A percentile compares a stretch with the other conserved stretches of the same genome.
Conservation (phyloP, 2,888 invertebrate genomes). For the Microchrysa polita region DNA sequence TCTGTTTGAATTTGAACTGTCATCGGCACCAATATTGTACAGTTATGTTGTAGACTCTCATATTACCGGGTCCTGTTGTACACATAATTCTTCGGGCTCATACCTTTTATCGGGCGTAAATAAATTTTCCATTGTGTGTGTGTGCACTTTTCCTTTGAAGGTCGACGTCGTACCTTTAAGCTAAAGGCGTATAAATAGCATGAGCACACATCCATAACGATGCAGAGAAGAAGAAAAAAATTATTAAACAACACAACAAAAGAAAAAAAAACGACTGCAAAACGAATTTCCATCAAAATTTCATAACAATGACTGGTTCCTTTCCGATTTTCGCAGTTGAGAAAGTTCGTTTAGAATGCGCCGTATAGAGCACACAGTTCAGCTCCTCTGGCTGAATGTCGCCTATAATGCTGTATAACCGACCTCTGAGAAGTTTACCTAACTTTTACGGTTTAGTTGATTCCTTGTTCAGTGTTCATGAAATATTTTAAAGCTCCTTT, state of each 20-base stretch:
- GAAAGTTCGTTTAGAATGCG: neutral
- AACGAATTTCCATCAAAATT: slow-evolving; percentile 38
- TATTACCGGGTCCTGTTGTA: slow-evolving; percentile 16
- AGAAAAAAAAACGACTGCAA: too few relatives aligned
- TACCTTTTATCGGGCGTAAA: neutral
- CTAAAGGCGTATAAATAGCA: slow-evolving; percentile 21
- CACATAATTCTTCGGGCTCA: neutral
- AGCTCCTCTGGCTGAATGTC: neutral
- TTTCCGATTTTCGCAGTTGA: neutral
- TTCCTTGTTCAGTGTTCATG: neutral
- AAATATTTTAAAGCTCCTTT: slow-evolving; percentile 32
- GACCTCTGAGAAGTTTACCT: neutral
- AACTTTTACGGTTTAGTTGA: slow-evolving; percentile 23
- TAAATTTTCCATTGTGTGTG: slow-evolving; percentile 26
- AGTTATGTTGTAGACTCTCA: neutral
- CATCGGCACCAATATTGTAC: too few relatives aligned
- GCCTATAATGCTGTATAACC: too few relatives aligned
- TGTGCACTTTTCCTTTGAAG: slow-evolving; percentile 32
- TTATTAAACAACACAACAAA: too few relatives aligned
- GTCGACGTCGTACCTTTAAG: too few relatives aligned
- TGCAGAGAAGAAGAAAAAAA: too few relatives aligned
- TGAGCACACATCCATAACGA: too few relatives aligned
- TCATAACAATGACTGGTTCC: slow-evolving; percentile 26
- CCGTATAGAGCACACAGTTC: too few relatives aligned
- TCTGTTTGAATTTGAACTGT: too few relatives aligned